A percentile compares a stretch with the other conserved stretches of the same genome.
phyloP scores from a whole-genome alignment of 2,113 vertebrate species.

The Zosterops japonicus region DNA sequence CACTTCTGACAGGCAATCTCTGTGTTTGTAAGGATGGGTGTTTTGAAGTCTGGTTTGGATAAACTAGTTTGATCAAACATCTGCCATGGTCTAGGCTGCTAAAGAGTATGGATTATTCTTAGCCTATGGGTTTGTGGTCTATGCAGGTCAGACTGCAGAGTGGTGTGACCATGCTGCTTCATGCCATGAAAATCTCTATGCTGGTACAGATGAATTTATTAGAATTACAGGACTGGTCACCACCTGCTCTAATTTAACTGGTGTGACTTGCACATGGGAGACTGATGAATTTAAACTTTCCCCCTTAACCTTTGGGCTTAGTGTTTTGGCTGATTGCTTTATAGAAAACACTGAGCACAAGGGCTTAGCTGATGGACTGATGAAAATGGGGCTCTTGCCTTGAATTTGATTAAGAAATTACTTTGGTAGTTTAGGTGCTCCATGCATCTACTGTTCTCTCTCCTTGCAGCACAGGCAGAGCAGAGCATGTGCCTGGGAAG shows the following conservation, averaged over 20 bases:
- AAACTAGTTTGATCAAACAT: not conserved
- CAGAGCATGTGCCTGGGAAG: not conserved
- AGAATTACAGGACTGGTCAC: not conserved
- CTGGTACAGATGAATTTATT: not conserved
- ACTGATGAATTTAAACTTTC: not conserved
- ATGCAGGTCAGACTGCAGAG: not conserved
- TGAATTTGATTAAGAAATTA: not conserved
- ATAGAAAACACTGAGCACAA: not conserved
- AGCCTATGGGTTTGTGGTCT: not conserved
- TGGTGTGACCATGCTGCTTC: not conserved
- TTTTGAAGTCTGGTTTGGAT: not conserved
- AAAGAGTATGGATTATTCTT: not conserved
- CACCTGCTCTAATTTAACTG: not conserved
- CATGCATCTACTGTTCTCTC: not conserved
- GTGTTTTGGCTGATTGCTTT: not conserved
- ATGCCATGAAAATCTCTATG: fast-evolving
- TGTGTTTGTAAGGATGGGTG: not conserved
- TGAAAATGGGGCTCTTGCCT: not conserved
- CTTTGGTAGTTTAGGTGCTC: not conserved
- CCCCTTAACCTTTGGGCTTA: not conserved
- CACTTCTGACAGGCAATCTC: not conserved
- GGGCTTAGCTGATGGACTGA: not conserved
- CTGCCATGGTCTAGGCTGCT: not conserved
- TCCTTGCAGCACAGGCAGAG: not conserved
- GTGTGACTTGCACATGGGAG: not conserved